Percentiles rank a stretch among this genome's conserved stretches.
Conservation (phyloP, 2,888 invertebrate species). For the Hypena proboscidalis region DNA sequence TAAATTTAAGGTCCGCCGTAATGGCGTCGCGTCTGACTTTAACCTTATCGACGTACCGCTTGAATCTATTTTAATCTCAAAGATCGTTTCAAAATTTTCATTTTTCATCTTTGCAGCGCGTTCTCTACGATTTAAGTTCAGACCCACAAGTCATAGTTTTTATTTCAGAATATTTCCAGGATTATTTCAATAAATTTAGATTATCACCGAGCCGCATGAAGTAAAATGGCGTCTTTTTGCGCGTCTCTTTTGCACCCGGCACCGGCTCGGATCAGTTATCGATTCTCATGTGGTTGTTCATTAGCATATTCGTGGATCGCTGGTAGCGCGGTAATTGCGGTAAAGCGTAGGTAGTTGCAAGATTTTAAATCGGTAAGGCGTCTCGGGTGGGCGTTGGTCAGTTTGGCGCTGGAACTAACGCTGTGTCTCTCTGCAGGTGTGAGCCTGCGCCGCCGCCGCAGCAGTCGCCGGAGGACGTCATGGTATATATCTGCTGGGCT, state of each 20-base stretch:
- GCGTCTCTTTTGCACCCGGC: conserved; percentile 77
- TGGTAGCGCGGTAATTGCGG: conserved; percentile 48
- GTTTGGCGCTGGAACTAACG: conserved; percentile 84
- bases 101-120: conserved; percentile 69
- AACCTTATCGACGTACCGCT: conserved; percentile 63
- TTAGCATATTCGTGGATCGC: conserved; percentile 52
- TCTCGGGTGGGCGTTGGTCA: conserved; percentile 63
- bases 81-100: conserved; percentile 78
- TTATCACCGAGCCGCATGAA: conserved; percentile 75
- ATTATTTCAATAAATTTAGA: conserved; percentile 63
- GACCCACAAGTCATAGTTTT: conserved; percentile 72
- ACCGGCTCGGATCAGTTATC: conserved; percentile 66
- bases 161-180: conserved; percentile 74
- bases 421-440: conserved; percentile 86
- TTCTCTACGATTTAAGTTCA: conserved; percentile 65
- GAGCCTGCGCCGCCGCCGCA: conserved; percentile 84
- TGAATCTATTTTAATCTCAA: conserved; percentile 72
- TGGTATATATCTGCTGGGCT: conserved; percentile 84
- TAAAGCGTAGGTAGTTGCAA: conserved; percentile 68
- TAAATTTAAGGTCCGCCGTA: conserved; percentile 62
- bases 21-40: conserved; percentile 80
- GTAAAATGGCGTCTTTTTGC: conserved; percentile 83
- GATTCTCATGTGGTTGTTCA: conserved; percentile 50
- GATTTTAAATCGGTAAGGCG: conserved; percentile 81
- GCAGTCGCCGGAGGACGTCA: conserved; percentile 80